Percentiles rank a stretch among this genome's conserved stretches.
phyloP scores from a whole-genome alignment of 2,113 vertebrate genomes.

The Orthonyx spaldingii region DNA sequence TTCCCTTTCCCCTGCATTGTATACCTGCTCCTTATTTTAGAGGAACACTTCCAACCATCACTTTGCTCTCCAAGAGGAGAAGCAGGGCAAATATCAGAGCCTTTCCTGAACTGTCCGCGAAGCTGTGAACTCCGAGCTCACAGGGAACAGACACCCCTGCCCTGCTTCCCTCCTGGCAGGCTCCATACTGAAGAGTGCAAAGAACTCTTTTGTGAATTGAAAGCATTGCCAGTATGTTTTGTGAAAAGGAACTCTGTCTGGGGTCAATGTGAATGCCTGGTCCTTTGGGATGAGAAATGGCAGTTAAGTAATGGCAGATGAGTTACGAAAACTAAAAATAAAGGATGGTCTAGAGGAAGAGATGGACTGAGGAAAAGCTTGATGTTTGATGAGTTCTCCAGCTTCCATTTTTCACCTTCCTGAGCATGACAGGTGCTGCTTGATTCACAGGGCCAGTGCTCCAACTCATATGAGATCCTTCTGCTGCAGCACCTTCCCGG shows the following conservation, averaged over 20 bases:
- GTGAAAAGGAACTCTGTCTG: neutral
- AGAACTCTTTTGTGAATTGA: neutral
- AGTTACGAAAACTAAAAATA: neutral
- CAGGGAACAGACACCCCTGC: neutral
- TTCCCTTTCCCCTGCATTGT: neutral
- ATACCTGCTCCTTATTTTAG: neutral
- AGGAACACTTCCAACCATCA: neutral
- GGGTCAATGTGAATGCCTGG: neutral
- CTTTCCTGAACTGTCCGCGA: neutral
- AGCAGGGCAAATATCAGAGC: neutral
- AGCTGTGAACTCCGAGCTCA: neutral
- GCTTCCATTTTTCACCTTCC: neutral
- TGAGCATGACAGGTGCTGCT: neutral
- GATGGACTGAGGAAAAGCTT: neutral
- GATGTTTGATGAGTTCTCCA: neutral
- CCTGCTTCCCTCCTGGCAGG: neutral
- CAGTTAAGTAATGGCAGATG: neutral
- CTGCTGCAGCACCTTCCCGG: neutral
- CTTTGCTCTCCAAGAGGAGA: neutral
- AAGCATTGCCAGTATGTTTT: neutral
- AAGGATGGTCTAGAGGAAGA: neutral
- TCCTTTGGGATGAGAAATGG: neutral
- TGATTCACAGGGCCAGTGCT: neutral
- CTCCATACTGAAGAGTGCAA: neutral
- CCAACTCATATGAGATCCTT: neutral